These are phyloP conservation scores for Albula glossodonta DNA, from an alignment of 2,113 vertebrate genomes.

Conservation along the genomic window DNA sequence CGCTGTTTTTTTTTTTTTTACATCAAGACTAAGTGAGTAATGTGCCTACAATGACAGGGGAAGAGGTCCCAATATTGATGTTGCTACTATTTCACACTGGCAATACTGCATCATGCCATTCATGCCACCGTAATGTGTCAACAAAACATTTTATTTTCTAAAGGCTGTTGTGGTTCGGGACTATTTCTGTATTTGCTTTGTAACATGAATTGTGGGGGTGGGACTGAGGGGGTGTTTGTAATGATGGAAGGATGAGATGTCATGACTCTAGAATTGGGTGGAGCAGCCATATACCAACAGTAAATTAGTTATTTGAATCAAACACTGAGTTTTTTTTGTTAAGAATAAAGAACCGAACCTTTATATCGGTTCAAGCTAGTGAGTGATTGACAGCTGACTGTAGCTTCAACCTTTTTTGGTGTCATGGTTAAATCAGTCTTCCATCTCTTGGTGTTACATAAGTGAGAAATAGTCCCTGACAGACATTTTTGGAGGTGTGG, in stretches of 20 bases:
- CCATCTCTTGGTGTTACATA: neutral
- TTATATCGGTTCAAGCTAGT: too few species aligned
- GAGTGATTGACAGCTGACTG: too few species aligned
- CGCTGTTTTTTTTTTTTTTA: neutral
- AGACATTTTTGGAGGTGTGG: neutral
- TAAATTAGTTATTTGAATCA: too few species aligned
- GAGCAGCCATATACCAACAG: too few species aligned
- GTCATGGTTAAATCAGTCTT: too few species aligned
- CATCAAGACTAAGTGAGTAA: neutral
- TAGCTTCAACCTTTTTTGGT: too few species aligned
- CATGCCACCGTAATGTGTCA: neutral
- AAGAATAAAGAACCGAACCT: too few species aligned
- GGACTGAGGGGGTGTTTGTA: neutral
- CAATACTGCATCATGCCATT: neutral
- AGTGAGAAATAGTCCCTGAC: neutral
- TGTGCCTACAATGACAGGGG: neutral
- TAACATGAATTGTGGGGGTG: neutral
- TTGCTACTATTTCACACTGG: neutral
- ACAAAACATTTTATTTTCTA: neutral
- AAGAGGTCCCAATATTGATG: neutral
- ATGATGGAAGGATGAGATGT: too few species aligned
- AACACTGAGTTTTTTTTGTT: too few species aligned
- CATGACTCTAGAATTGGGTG: too few species aligned
- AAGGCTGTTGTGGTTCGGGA: neutral
- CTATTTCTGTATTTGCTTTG: neutral